Conservation (phyloP, 2,888 invertebrate species). For the Drosophila prostipennis region DNA sequence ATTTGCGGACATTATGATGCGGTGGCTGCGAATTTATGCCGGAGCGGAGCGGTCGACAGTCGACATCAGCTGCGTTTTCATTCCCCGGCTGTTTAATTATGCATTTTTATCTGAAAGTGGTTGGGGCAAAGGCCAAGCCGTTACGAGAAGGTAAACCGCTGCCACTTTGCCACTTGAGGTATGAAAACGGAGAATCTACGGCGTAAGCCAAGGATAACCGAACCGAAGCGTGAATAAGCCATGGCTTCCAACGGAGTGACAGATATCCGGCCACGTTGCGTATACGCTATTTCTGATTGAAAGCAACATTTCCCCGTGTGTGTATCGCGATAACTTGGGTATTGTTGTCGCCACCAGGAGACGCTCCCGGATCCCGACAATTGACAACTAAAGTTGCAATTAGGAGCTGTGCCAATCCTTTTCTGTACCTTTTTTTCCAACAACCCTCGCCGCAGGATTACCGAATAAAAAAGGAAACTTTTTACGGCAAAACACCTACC, state of each 20-base stretch:
- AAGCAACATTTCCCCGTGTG: too few relatives aligned
- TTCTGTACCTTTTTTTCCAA: constrained; percentile 1
- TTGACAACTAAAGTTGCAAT: constrained; percentile 39
- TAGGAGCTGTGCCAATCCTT: constrained; percentile 25
- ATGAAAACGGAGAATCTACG: constrained; percentile 44
- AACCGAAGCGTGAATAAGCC: constrained; percentile 23
- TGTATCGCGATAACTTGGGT: background rate
- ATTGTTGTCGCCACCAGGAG: constrained; percentile 39
- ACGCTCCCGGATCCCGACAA: constrained; percentile 18
- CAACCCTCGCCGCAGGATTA: constrained; percentile 10
- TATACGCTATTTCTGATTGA: constrained; percentile 49
- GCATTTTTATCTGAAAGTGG: constrained; percentile 70
- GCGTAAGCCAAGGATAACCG: constrained; percentile 37
- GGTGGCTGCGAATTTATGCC: constrained; percentile 76
- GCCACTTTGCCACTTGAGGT: constrained; percentile 47
- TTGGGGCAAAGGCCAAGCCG: constrained; percentile 42
- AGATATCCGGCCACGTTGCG: constrained; percentile 29
- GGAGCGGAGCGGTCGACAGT: constrained; percentile 26
- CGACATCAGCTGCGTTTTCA: constrained; percentile 44
- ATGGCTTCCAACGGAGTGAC: constrained; percentile 9
- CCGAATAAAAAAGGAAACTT: constrained; percentile 13
- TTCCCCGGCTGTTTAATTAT: constrained; percentile 63
- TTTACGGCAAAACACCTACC: constrained; percentile 42
- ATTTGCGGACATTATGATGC: constrained; percentile 79
- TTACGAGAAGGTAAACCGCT: constrained; percentile 5